Evolutionary conservation across 2,797 vertebrate species (phyloP), one percentile per base, ranked within the genome.

Genomic region (Sorex maritimensis): DNA sequence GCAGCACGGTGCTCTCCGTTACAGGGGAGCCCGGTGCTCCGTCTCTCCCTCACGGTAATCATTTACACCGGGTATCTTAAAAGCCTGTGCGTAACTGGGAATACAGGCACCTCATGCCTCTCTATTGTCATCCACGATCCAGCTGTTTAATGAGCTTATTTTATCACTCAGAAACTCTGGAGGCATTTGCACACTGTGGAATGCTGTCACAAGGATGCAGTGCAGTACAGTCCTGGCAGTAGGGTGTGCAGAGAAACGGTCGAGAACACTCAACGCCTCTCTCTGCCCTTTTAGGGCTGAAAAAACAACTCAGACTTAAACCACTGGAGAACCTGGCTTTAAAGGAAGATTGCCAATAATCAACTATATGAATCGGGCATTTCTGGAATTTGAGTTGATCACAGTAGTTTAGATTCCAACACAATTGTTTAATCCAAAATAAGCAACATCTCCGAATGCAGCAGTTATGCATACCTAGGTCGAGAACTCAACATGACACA

Each of bases 121-220:
- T 94, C 91, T 92, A 91, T 74, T 95, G 65, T 77, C 81, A 90
- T 80, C 14, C 4, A 65, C 83, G 68, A 96, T 26, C 78, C 73
- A 85, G 73, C 24, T 95, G 58, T 63, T 94, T 81, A 89, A 74
- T 61, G 67, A 96, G 81, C 52, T 88, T 74, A 72, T 67, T 80
- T 93, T 80, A 86, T 75, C 67, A 74, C 69, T 91, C 92, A 86
- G 88, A 88, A 94, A 95, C 93, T 63, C 65, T 78, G 28, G 55
- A 88, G 63, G 21, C 65, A 41, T 93, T 89, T 91, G 80, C 44
- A 71, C 6, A 82, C 38, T 44, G 7, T 74, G 30, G 46, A 88
- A 84, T 91, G 85, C 69, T 85, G 95, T 93, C 68, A 71, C 13
- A 93, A 90, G 74, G 67, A 81, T 28, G 71, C 77, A 10, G 68